Percentiles rank a stretch among this genome's conserved stretches.
phyloP scores from a whole-genome alignment of 2,113 vertebrate genomes.

The Thalassoma bifasciatum region DNA sequence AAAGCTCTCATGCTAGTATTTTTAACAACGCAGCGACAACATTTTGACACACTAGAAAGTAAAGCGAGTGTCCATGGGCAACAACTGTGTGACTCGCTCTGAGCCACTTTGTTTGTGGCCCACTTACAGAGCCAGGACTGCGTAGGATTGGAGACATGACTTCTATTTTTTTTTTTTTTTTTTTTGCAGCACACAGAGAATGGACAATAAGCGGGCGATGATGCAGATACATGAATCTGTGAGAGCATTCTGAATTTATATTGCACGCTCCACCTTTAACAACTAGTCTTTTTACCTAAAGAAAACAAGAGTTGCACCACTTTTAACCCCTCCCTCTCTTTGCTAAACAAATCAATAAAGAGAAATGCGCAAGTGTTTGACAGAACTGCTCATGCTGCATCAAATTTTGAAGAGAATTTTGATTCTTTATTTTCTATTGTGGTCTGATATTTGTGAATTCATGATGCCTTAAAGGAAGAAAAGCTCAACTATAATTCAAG shows the following conservation, averaged over 20 bases:
- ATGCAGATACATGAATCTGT: background rate
- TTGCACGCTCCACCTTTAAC: background rate
- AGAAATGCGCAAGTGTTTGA: background rate
- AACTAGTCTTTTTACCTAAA: too few species aligned
- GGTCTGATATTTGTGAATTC: background rate
- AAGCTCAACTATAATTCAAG: background rate
- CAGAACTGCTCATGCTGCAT: slow-evolving; percentile 7
- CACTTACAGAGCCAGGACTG: slow-evolving; percentile 1
- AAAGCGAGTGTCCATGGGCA: background rate
- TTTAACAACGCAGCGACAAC: background rate
- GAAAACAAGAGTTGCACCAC: too few species aligned
- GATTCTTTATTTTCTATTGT: too few species aligned
- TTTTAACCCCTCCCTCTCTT: too few species aligned
- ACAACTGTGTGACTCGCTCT: background rate
- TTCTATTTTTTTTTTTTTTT: too few species aligned
- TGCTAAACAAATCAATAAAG: background rate
- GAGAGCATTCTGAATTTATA: background rate
- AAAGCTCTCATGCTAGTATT: background rate
- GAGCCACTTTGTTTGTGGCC: background rate
- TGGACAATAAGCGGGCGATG: background rate
- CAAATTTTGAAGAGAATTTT: background rate
- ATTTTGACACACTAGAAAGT: background rate
- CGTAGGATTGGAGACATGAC: background rate
- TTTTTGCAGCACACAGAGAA: background rate
- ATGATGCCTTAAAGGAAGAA: slow-evolving; percentile 6